Base-by-base conservation (phyloP, 2,113 vertebrate species). In the Turnix velox region DNA sequence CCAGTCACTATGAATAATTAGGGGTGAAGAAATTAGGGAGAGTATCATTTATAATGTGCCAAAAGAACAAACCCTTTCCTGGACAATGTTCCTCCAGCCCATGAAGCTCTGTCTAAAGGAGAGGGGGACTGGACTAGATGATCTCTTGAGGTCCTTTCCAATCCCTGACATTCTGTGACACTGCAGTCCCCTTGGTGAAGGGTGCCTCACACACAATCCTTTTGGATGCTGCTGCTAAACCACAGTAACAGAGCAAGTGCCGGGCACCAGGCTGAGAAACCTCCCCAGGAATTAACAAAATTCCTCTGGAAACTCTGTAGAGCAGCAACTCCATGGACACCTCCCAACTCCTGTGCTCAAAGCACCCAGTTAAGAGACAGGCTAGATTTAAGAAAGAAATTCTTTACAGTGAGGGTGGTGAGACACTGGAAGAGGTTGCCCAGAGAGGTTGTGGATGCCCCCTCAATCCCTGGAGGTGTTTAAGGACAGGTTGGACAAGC, bases 241-340 rank as follows among this genome's bases (percentile, higher is more conserved):
- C 83, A 14, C 57, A 71, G 83, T 0, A 68, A 92, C 68, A 23
- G 7, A 59, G 11, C 5, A 20, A 35, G 13, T 2, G 10, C 42
- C 4, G 52, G n/a, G 55, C 73, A 7, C 71, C 0, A 7, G 13
- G 35, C 80, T 52, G 80, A 46, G 72, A 75, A 78, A 77, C 12
- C 45, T 27, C 52, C 9, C 8, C 43, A 8, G 78, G 3, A 10
- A 67, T 30, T 31, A 35, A 42, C 2, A 33, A 22, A 28, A 80
- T 35, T 8, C 54, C n/a, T 80, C 54, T 13, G 52, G 19, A 65
- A 59, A 23, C 7, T 17, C 18, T 35, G 1, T 45, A 16, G 66
- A 52, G 57, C 69, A 74, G 43, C 40, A 30, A 6, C 0, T 0
- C 5, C 25, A 11, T 0, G 2, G 61, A 9, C 16, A 11, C 13